These are phyloP conservation scores for Petrocephalus schoutedeni DNA, from an alignment of 2,797 vertebrate genomes.

Conservation along the genomic window DNA sequence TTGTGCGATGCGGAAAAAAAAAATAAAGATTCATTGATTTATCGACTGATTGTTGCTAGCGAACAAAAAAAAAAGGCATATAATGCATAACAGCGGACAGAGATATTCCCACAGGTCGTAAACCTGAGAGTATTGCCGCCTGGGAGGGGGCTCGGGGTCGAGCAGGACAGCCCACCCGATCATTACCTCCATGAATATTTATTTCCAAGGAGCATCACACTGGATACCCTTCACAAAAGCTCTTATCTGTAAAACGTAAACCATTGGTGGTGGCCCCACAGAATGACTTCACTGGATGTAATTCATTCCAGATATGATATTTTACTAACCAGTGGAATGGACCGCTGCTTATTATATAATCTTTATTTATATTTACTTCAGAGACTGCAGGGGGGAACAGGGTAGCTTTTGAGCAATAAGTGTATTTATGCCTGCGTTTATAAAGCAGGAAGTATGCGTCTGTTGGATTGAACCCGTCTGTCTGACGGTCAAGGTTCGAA, in stretches of 20 bases:
- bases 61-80: background rate
- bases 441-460: background rate
- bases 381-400: background rate
- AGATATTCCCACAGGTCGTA: background rate
- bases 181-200: background rate
- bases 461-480: background rate
- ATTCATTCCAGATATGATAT: background rate
- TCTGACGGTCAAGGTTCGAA: background rate
- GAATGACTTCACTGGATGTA: background rate
- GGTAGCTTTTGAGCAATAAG: background rate
- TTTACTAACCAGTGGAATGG: background rate
- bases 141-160: background rate
- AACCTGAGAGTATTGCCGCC: background rate
- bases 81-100: background rate
- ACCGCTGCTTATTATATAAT: background rate
- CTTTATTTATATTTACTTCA: background rate
- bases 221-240: background rate
- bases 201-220: background rate
- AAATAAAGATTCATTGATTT: constrained; percentile 6
- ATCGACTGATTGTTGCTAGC: background rate
- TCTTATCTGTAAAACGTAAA: background rate
- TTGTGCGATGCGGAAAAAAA: background rate
- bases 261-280: background rate
- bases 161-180: background rate
- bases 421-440: background rate